Evolutionary conservation across 2,113 vertebrate species (phyloP).

Genomic region (Procavia capensis): DNA sequence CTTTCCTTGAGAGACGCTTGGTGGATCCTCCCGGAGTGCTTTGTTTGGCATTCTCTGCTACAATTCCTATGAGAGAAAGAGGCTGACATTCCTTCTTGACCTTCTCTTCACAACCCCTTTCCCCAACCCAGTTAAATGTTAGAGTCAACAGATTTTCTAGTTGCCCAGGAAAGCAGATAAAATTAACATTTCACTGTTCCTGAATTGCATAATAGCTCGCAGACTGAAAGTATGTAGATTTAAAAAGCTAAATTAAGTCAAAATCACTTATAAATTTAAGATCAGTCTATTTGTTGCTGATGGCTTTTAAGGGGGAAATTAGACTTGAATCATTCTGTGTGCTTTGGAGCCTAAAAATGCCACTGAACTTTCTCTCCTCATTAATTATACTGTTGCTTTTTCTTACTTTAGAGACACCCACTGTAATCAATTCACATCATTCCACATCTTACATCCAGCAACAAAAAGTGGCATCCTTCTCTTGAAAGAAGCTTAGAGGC

Average conservation of each 20-base stretch:
- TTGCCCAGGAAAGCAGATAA: constrained; percentile 9
- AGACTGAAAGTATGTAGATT: constrained; percentile 53
- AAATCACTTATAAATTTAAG: constrained; percentile 61
- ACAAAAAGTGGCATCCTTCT: constrained; percentile 41
- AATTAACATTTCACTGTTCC: constrained; percentile 24
- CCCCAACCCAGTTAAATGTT: not conserved
- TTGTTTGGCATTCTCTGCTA: not conserved
- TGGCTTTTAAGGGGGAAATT: constrained; percentile 34
- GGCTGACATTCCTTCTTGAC: not conserved
- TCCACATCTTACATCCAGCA: constrained; percentile 50
- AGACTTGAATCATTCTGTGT: constrained; percentile 33
- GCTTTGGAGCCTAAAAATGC: constrained; percentile 23
- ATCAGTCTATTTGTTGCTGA: constrained; percentile 33
- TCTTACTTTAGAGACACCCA: constrained; percentile 24
- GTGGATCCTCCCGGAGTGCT: not conserved
- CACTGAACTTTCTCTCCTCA: constrained; percentile 3
- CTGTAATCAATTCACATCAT: constrained; percentile 24
- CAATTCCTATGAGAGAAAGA: not conserved
- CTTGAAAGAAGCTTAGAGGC: constrained; percentile 67
- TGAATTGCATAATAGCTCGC: constrained; percentile 44
- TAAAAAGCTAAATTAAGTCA: constrained; percentile 50
- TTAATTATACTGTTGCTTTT: constrained; percentile 35
- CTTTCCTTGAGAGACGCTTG: not conserved
- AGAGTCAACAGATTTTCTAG: constrained; percentile 28
- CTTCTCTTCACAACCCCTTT: not conserved